A percentile compares a stretch with the other conserved stretches of the same genome.
Evolutionary conservation across 2,113 vertebrate species (phyloP).

Genomic region (Platysteira castanea): DNA sequence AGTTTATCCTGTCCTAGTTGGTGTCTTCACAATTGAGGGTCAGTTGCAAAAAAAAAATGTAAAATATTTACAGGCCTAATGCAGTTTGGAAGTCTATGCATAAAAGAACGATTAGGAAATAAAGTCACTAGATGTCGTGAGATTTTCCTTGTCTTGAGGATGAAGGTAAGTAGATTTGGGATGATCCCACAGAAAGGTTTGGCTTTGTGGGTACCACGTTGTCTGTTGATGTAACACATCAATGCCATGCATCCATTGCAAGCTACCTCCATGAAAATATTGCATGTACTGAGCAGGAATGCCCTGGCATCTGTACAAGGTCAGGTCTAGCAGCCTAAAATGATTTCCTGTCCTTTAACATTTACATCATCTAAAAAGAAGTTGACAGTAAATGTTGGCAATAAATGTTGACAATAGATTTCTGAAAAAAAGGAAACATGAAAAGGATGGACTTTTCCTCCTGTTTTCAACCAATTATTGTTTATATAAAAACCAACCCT

Average conservation of each 20-base stretch:
- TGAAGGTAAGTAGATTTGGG: not conserved
- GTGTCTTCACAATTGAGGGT: not conserved
- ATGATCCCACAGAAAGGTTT: not conserved
- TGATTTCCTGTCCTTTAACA: not conserved
- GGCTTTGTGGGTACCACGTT: fast-evolving
- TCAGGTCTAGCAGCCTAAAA: not conserved
- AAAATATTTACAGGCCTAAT: not conserved
- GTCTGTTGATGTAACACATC: fast-evolving
- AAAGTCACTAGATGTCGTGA: not conserved
- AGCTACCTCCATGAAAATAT: not conserved
- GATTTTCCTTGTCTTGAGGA: not conserved
- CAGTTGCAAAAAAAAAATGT: fast-evolving
- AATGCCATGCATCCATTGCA: fast-evolving
- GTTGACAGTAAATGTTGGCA: not conserved
- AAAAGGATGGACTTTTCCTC: not conserved
- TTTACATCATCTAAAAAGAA: not conserved
- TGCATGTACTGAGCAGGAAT: not conserved
- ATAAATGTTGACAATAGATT: not conserved
- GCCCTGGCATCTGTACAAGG: not conserved
- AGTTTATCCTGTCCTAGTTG: not conserved
- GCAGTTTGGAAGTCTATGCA: not conserved
- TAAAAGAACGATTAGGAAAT: not conserved
- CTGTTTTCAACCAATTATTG: not conserved
- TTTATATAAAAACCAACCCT: not conserved
- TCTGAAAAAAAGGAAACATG: not conserved